phyloP scores from a whole-genome alignment of 92 coral and sea anemone genomes.

The Paragorgia papillata region DNA sequence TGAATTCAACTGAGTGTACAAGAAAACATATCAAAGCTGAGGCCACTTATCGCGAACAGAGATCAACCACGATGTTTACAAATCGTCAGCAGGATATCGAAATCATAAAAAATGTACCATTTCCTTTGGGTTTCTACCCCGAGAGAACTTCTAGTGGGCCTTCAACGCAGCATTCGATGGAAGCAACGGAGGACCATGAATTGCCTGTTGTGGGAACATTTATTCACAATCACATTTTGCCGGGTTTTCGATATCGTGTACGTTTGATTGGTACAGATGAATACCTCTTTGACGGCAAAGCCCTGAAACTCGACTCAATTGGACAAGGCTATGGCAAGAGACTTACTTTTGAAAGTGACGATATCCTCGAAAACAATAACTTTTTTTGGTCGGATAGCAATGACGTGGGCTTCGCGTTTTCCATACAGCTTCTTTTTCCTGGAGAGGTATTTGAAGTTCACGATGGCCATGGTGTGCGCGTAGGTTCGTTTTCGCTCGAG shows the following conservation, averaged over 20 bases:
- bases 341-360: conserved; percentile 83
- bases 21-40: not conserved
- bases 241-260: conserved; percentile 84
- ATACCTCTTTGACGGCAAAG: conserved; percentile 74
- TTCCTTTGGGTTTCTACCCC: not conserved
- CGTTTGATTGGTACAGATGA: conserved; percentile 67
- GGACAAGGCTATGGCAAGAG: conserved; percentile 96
- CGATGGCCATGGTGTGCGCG: conserved; percentile 50
- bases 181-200: conserved; percentile 69
- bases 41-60: not conserved
- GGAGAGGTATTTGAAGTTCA: conserved; percentile 66
- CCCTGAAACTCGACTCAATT: conserved; percentile 66
- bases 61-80: conserved; percentile 4
- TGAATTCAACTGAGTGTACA: too few relatives aligned
- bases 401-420: conserved; percentile 86
- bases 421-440: conserved; percentile 63
- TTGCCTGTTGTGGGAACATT: conserved; percentile 91
- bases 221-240: conserved; percentile 72
- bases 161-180: conserved; percentile 74
- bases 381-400: conserved; percentile 99
- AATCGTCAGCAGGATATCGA: not conserved
- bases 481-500: conserved; percentile 54
- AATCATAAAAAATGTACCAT: not conserved
- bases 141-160: conserved; percentile 55
- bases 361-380: conserved; percentile 73